Evolutionary conservation across 37 sponge, comb jelly and placozoan genomes (phyloP).

Genomic region (Crambe crambe): DNA sequence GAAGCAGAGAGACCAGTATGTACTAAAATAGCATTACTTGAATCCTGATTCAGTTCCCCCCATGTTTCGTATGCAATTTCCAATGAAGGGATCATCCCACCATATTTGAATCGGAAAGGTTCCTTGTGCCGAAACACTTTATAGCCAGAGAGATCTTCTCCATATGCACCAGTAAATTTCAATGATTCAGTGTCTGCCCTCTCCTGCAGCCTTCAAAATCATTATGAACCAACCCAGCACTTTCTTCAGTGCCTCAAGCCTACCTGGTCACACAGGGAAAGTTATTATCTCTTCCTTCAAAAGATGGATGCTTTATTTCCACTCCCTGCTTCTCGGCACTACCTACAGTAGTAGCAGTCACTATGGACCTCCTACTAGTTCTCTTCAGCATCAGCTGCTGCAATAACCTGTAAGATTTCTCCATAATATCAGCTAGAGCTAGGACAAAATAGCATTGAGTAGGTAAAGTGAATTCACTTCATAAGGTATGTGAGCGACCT

Average conservation of each 20-base stretch:
- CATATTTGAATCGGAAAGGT: constrained; percentile 56
- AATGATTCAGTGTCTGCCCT: background rate
- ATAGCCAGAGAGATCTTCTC: constrained; percentile 59
- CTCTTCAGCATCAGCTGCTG: too few species aligned
- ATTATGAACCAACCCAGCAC: too few species aligned
- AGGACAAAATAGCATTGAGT: too few species aligned
- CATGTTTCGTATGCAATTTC: constrained; percentile 82
- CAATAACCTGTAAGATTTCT: too few species aligned
- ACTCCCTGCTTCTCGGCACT: background rate
- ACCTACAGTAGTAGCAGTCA: background rate
- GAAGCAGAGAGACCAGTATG: constrained; percentile 78
- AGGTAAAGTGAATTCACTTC: too few species aligned
- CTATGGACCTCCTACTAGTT: background rate
- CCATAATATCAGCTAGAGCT: too few species aligned
- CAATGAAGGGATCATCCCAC: constrained; percentile 62
- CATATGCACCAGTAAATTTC: constrained; percentile 49
- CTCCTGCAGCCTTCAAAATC: constrained; percentile 34
- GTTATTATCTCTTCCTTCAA: background rate
- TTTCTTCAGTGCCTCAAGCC: too few species aligned
- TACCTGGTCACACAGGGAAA: constrained; percentile 13
- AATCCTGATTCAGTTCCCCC: constrained; percentile 61
- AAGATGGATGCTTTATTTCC: background rate
- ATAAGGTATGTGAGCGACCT: background rate
- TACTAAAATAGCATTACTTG: constrained; percentile 64
- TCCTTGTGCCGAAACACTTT: constrained; percentile 34